Evolutionary conservation across 2,888 invertebrate species (phyloP).

Genomic region (Arrhopalites spinosus): DNA sequence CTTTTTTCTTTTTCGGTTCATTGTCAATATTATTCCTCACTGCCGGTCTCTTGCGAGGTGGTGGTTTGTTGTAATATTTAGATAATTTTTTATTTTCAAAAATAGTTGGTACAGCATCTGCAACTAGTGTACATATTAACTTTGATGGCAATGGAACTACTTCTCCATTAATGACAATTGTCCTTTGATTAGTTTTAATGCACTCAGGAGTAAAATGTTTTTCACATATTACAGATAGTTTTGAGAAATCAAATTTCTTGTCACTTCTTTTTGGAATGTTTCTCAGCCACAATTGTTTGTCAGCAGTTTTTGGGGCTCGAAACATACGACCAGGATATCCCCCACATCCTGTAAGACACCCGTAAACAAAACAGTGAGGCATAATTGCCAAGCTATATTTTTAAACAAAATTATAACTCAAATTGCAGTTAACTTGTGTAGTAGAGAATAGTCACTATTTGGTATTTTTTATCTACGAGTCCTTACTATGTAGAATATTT

Average conservation of each 20-base stretch:
- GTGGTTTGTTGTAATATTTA: background rate
- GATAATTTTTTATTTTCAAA: background rate
- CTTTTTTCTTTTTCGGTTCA: too few relatives aligned
- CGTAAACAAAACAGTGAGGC: background rate
- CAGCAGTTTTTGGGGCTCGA: background rate
- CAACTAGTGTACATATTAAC: background rate
- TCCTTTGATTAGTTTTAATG: background rate
- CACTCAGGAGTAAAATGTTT: background rate
- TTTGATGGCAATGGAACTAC: background rate
- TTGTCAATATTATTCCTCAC: too few relatives aligned
- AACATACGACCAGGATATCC: background rate
- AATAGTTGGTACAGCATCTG: background rate
- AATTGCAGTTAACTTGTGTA: too few relatives aligned
- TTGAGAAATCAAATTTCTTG: background rate
- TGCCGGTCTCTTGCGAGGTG: too few relatives aligned
- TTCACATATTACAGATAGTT: background rate
- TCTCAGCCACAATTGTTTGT: background rate
- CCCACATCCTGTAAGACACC: background rate
- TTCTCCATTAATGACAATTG: background rate
- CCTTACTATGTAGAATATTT: too few relatives aligned
- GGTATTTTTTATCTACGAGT: too few relatives aligned
- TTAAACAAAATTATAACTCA: too few relatives aligned
- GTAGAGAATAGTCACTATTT: too few relatives aligned
- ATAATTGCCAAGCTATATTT: too few relatives aligned
- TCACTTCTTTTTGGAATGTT: slow-evolving; percentile 4